Conservation (phyloP, 1,140 invertebrate genomes). For the Lucilia cuprina region DNA sequence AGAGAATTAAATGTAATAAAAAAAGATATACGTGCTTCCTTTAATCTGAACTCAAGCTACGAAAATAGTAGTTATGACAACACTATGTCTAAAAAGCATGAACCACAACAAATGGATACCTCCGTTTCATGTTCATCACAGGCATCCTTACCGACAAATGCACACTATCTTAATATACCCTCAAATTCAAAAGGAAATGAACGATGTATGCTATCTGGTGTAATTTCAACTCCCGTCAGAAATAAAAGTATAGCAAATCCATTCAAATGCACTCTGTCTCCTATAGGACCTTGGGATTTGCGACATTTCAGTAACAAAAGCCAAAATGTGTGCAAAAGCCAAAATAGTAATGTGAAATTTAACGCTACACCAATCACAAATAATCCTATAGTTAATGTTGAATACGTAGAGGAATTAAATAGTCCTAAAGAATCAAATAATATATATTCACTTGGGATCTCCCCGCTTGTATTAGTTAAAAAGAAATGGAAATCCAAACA, state of each 20-base stretch:
- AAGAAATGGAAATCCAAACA: background rate
- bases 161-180: background rate
- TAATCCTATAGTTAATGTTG: background rate
- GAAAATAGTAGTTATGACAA: constrained; percentile 46
- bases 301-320: background rate
- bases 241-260: constrained; percentile 21
- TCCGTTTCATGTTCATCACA: background rate
- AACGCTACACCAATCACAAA: background rate
- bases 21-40: constrained; percentile 47
- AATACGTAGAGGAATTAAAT: background rate
- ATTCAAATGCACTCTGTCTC: constrained; percentile 48
- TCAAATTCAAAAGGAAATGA: background rate
- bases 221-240: constrained; percentile 50
- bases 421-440: background rate
- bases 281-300: constrained; percentile 25
- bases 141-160: background rate
- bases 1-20: constrained; percentile 50
- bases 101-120: background rate
- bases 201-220: background rate
- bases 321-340: background rate
- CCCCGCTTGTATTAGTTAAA: background rate
- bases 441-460: background rate
- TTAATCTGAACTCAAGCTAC: constrained; percentile 55
- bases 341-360: background rate
- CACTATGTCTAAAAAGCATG: background rate